These are phyloP conservation scores for Metacarcinus magister DNA, from an alignment of 2,888 invertebrate genomes.

Conservation along the genomic window DNA sequence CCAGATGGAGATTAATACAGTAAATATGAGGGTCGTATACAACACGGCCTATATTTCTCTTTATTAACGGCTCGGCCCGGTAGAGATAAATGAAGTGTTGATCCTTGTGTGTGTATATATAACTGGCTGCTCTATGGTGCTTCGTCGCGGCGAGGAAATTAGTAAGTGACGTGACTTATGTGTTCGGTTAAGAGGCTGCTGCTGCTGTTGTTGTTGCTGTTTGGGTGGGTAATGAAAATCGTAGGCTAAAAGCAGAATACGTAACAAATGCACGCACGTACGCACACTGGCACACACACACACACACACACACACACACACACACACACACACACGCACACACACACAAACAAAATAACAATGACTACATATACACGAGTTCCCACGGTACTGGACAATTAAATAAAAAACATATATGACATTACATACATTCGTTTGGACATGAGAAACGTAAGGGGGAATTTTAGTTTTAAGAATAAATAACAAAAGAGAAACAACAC, in stretches of 20 bases:
- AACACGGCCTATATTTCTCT: not conserved
- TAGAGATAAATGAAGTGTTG: not conserved
- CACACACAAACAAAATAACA: not conserved
- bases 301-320: conserved; percentile 49
- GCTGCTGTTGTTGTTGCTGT: not conserved
- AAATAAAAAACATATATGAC: not conserved
- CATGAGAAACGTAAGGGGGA: not conserved
- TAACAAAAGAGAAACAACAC: not conserved
- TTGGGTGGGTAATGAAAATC: not conserved
- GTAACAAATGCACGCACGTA: not conserved
- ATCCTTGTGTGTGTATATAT: not conserved
- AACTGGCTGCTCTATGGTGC: not conserved
- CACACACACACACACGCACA: conserved; percentile 52
- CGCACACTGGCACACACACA: conserved; percentile 1
- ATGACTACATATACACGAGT: not conserved
- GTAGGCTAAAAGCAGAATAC: not conserved
- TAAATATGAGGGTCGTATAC: conserved; percentile 3
- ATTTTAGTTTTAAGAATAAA: not conserved
- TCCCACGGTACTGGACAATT: not conserved
- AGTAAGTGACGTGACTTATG: not conserved
- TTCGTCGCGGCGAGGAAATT: not conserved
- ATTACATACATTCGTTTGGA: not conserved
- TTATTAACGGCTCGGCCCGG: not conserved
- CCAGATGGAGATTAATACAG: not conserved
- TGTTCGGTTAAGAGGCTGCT: conserved; percentile 14